These are phyloP conservation scores for Actinia equina DNA, from an alignment of 64 coral and sea anemone species.

Conservation along the genomic window DNA sequence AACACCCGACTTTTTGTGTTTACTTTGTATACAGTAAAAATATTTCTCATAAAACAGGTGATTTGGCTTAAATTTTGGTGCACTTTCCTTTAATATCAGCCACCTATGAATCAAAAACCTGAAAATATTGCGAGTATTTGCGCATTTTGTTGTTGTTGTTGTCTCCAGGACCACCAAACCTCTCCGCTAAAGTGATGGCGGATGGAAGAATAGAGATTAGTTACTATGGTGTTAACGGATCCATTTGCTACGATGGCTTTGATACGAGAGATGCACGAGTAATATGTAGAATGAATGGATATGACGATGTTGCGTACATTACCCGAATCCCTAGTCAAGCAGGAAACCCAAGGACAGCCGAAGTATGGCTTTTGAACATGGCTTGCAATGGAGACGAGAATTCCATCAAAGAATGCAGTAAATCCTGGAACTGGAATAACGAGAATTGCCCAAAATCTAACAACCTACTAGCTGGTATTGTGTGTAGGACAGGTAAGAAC, in stretches of 20 bases:
- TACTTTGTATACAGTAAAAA: neutral
- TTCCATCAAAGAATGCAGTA: neutral
- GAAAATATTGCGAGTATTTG: neutral
- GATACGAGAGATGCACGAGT: neutral
- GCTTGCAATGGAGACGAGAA: neutral
- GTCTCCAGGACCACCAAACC: neutral
- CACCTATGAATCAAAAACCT: neutral
- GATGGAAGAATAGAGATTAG: neutral
- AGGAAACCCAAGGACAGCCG: neutral
- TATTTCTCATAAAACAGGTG: neutral
- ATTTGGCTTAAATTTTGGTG: neutral
- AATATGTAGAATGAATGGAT: constrained; percentile 10
- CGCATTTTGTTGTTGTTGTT: neutral
- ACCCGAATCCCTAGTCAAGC: neutral
- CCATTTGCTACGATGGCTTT: neutral
- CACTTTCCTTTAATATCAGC: neutral
- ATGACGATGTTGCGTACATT: neutral
- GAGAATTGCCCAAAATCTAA: neutral
- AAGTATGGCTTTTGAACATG: neutral
- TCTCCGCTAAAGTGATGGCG: neutral
- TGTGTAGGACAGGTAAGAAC: neutral
- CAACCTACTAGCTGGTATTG: neutral
- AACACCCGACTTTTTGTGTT: neutral
- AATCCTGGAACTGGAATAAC: neutral
- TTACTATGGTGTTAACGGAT: neutral